phyloP scores from a whole-genome alignment of 2,113 vertebrate genomes.

The Orientallactaga bullata region DNA sequence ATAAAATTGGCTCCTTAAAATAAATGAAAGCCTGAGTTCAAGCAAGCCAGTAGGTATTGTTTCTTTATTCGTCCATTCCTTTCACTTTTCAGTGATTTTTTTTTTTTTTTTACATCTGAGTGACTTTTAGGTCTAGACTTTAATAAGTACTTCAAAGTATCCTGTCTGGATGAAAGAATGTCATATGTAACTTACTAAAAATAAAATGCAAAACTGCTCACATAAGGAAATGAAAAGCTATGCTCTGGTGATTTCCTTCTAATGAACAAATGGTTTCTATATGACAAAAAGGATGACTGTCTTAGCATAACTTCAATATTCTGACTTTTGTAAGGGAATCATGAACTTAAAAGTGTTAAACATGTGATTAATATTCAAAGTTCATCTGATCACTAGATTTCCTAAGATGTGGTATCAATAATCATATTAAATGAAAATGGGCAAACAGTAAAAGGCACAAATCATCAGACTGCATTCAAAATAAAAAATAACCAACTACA shows the following conservation, averaged over 20 bases:
- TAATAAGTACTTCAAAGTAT: constrained; percentile 25
- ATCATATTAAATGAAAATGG: constrained; percentile 3
- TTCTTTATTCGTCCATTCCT: background rate
- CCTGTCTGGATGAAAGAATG: background rate
- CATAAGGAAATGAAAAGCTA: constrained; percentile 49
- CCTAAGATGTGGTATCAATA: background rate
- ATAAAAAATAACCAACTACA: background rate
- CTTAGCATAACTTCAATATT: background rate
- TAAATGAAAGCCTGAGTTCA: background rate
- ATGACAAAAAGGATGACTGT: constrained; percentile 29
- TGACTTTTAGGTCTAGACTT: constrained; percentile 37
- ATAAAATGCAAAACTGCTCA: constrained; percentile 34
- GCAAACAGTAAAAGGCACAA: background rate
- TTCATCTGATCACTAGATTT: background rate
- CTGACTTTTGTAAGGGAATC: background rate
- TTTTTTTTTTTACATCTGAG: background rate
- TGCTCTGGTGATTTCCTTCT: constrained; percentile 12
- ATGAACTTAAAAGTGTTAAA: constrained; percentile 34
- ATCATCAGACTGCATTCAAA: background rate
- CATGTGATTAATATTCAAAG: background rate
- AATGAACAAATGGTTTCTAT: constrained; percentile 48
- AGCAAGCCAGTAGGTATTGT: background rate
- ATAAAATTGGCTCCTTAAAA: constrained; percentile 30
- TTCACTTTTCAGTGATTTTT: background rate
- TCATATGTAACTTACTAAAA: constrained; percentile 37